Conservation (phyloP, 2,113 vertebrate species). For the Labeo catla region DNA sequence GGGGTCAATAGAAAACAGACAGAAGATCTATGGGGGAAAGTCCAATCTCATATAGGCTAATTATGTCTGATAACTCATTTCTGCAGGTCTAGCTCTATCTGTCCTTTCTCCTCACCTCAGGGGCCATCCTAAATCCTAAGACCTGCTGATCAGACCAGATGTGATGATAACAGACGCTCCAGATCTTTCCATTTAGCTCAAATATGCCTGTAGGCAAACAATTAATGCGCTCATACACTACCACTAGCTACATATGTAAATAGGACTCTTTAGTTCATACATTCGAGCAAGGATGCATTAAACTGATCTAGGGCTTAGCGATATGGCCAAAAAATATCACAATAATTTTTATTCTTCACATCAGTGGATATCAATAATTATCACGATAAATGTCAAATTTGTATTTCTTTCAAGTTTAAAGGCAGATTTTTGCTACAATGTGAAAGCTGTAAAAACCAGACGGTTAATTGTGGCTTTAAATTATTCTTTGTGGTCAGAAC, state of each 20-base stretch:
- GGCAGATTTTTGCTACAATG: no score
- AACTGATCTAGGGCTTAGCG: no score
- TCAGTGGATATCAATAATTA: no score
- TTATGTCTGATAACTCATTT: constrained; percentile 39
- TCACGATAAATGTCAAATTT: no score
- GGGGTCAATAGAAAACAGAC: constrained; percentile 28
- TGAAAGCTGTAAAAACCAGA: no score
- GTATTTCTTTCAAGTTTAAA: no score
- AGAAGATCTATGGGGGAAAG: constrained; percentile 10
- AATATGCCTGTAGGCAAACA: background rate
- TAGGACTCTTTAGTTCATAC: background rate
- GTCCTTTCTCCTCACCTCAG: background rate
- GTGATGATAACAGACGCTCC: background rate
- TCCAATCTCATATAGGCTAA: constrained; percentile 30
- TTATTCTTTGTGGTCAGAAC: no score
- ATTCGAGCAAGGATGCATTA: background rate
- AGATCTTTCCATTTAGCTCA: background rate
- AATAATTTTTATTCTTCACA: no score
- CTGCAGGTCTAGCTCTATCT: background rate
- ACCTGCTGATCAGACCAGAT: constrained; percentile 12
- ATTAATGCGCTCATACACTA: background rate
- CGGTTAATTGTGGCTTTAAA: no score
- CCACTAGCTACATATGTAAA: background rate
- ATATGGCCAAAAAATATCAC: no score
- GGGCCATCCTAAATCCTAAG: background rate